Base-by-base conservation (phyloP, 2,797 vertebrate genomes). In the Brachyalestes nurse region DNA sequence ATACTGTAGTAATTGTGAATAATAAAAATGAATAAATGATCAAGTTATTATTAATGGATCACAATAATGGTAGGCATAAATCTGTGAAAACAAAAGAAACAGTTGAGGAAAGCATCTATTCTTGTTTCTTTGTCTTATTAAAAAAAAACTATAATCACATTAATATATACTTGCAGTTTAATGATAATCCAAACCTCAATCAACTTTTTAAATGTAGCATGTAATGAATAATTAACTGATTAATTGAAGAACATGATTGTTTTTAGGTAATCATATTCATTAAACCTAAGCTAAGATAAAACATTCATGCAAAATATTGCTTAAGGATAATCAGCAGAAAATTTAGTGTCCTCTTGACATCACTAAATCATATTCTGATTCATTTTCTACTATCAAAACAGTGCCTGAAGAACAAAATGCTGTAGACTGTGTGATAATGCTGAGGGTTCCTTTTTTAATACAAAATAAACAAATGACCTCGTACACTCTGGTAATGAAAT, bases 401-500 rank as follows among this genome's bases (percentile, higher is more conserved):
- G 9, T 66, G 65, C 65, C 38, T 67, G 9, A 13, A 45, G 65
- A 67, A 21, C 19, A 21, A 40, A n/a, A 13, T 12, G 8, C 6
- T 9, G 17, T 65, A n/a, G 1, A n/a, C 1, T 19, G 14, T 17
- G 28, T 34, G 28, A 67, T 25, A 57, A 34, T 19, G 17, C 14
- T n/a, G 19, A 57, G 17, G 1, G 23, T 55, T 72, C 60, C 34
- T 67, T 47, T 61, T 34, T 45, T 0, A 83, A 83, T 79, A 87
- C 84, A 90, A 90, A 91, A 93, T 87, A 92, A 92, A 93, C 90
- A 75, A 79, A 77, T 74, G 92, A 92, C 92, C 91, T 85, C 88
- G 91, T 91, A 85, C 83, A 87, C 93, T 89, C 82, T 67, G 92
- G 93, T 92, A 94, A 94, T 93, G 91, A 93, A 92, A 90, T 88